phyloP scores from a whole-genome alignment of 1,140 invertebrate genomes.

The Asbolus verrucosus region DNA sequence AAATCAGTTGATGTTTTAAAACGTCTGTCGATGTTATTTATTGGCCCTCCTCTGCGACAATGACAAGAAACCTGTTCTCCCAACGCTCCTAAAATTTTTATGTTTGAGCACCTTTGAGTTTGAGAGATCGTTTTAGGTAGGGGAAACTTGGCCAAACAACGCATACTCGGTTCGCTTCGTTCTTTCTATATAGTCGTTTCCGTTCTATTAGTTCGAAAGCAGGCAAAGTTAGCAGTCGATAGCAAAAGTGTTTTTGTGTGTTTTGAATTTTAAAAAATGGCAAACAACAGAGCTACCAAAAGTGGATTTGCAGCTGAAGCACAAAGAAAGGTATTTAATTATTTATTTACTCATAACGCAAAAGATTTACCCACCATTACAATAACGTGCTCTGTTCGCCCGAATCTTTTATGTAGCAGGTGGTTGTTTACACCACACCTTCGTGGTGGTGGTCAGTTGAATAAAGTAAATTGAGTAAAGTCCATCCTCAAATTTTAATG shows the following conservation, averaged over 20 bases:
- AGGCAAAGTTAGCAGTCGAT: neutral
- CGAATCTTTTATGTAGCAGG: neutral
- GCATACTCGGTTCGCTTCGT: conserved; percentile 32
- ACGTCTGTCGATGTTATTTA: too few relatives aligned
- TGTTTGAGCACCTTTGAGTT: conserved; percentile 4
- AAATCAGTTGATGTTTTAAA: too few relatives aligned
- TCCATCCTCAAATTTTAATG: neutral
- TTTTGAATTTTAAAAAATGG: conserved; percentile 71
- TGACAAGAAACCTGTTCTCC: conserved; percentile 29
- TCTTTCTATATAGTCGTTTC: conserved; percentile 16
- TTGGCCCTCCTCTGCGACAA: too few relatives aligned
- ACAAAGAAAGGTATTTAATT: conserved; percentile 92
- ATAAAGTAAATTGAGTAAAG: neutral
- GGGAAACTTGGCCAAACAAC: conserved; percentile 8
- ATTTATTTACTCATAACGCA: too few relatives aligned
- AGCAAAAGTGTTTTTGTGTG: conserved; percentile 40
- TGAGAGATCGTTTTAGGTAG: too few relatives aligned
- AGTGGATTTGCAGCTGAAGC: conserved; percentile 95
- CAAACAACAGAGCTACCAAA: conserved; percentile 89
- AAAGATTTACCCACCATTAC: too few relatives aligned
- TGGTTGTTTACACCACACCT: conserved; percentile 14
- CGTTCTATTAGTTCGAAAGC: conserved; percentile 18
- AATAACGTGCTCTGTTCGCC: too few relatives aligned
- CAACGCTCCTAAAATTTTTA: conserved; percentile 8
- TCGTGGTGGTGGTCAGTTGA: neutral